Evolutionary conservation across 2,113 vertebrate genomes (phyloP).

Genomic region (Anolis carolinensis): DNA sequence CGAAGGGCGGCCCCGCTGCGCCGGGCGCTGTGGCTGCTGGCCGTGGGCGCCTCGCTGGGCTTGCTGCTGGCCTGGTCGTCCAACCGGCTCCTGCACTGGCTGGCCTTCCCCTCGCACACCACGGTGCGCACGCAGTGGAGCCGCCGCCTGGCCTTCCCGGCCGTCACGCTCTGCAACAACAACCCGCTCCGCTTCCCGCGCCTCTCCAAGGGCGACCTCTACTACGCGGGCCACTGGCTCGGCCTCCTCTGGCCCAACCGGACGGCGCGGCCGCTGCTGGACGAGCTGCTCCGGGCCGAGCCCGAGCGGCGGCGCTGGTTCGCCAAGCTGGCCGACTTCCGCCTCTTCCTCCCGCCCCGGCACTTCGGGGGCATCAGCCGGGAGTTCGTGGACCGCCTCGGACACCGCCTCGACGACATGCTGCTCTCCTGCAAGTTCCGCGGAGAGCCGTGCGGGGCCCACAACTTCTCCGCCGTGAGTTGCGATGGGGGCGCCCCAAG

Average conservation of each 20-base stretch:
- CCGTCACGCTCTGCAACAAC: slow-evolving; percentile 98
- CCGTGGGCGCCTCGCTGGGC: slow-evolving; percentile 90
- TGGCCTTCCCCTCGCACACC: slow-evolving; percentile 94
- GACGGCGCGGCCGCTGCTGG: slow-evolving; percentile 87
- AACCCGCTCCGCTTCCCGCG: slow-evolving; percentile 94
- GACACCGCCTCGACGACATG: slow-evolving; percentile 98
- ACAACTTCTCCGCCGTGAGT: slow-evolving; percentile 99
- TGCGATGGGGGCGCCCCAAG: too few species aligned
- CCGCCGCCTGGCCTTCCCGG: slow-evolving; percentile 91
- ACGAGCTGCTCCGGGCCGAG: slow-evolving; percentile 91
- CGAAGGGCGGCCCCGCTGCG: slow-evolving; percentile 78
- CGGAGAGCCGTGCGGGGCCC: slow-evolving; percentile 91
- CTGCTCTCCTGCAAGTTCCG: slow-evolving; percentile 97
- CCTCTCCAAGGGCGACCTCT: slow-evolving; percentile 95
- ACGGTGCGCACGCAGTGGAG: slow-evolving; percentile 93
- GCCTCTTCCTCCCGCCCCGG: slow-evolving; percentile 93
- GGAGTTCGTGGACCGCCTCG: slow-evolving; percentile 95
- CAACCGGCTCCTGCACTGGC: slow-evolving; percentile 92
- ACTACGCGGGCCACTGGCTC: slow-evolving; percentile 95
- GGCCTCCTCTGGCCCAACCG: slow-evolving; percentile 91
- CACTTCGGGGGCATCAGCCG: slow-evolving; percentile 96
- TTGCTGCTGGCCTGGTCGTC: slow-evolving; percentile 94
- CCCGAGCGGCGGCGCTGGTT: slow-evolving; percentile 88
- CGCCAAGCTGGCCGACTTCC: slow-evolving; percentile 93
- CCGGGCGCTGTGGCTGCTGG: slow-evolving; percentile 91